These are phyloP conservation scores for Dicycla oo DNA, from an alignment of 2,888 invertebrate genomes.

Conservation along the genomic window DNA sequence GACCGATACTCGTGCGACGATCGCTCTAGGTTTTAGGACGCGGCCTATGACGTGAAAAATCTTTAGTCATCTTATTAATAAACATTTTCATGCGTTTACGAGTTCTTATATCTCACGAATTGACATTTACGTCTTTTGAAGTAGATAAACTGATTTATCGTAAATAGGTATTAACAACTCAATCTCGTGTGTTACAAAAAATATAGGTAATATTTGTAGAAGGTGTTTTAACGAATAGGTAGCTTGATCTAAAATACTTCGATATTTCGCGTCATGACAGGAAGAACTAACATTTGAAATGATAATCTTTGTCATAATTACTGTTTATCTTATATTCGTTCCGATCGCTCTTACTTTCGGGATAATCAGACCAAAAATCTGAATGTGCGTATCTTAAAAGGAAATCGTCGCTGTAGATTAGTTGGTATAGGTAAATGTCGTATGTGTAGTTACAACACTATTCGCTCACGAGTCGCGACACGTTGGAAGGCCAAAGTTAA, in stretches of 20 bases:
- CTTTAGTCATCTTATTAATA: background rate
- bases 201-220: background rate
- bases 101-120: background rate
- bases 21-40: background rate
- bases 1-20: background rate
- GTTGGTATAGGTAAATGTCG: conserved; percentile 10
- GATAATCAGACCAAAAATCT: conserved; percentile 34
- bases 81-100: background rate
- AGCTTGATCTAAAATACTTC: background rate
- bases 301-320: conserved; percentile 22
- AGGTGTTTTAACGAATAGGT: background rate
- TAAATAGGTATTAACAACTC: conserved; percentile 12
- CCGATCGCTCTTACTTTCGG: conserved; percentile 38
- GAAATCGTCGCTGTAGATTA: conserved; percentile 37
- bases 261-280: conserved; percentile 3
- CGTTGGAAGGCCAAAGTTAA: conserved; percentile 78
- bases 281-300: conserved; percentile 11
- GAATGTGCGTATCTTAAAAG: conserved; percentile 30
- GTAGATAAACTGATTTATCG: conserved; percentile 9
- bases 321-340: conserved; percentile 42
- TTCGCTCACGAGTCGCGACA: conserved; percentile 54
- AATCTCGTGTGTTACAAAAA: background rate
- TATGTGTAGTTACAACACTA: conserved; percentile 36
- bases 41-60: background rate
- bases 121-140: background rate